Evolutionary conservation across 2,888 invertebrate genomes (phyloP).

Genomic region (Eupithecia vulgata): DNA sequence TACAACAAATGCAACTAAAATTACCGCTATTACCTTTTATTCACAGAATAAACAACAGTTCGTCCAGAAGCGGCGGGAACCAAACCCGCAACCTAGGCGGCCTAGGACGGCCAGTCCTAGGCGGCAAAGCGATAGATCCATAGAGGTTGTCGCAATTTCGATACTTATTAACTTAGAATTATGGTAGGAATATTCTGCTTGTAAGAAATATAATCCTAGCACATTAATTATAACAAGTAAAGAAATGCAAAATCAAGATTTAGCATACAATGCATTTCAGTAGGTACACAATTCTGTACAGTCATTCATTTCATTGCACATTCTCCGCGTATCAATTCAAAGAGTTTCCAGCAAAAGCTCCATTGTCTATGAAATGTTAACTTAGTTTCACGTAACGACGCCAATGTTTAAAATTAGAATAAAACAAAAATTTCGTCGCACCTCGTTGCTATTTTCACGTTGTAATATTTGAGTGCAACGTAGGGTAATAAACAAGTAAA

Average conservation of each 20-base stretch:
- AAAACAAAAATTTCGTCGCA: slow-evolving; percentile 40
- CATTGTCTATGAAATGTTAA: slow-evolving; percentile 26
- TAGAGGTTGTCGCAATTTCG: neutral
- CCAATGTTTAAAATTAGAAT: slow-evolving; percentile 48
- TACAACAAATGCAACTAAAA: neutral
- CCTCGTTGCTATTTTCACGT: slow-evolving; percentile 46
- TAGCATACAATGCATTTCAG: neutral
- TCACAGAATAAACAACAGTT: neutral
- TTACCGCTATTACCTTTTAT: neutral
- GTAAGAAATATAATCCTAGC: neutral
- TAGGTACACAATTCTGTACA: neutral
- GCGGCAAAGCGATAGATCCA: too few relatives aligned
- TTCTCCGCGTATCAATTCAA: neutral
- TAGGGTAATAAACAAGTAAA: slow-evolving; percentile 53
- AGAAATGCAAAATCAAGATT: neutral
- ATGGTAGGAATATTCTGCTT: neutral
- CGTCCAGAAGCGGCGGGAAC: neutral
- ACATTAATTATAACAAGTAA: neutral
- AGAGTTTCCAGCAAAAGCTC: slow-evolving; percentile 11
- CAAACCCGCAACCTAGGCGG: neutral
- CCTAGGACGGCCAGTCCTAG: too few relatives aligned
- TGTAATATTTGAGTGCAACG: slow-evolving; percentile 48
- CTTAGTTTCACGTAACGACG: slow-evolving; percentile 38
- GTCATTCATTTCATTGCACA: neutral
- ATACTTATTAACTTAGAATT: neutral